phyloP scores from a whole-genome alignment of 2,113 vertebrate species.

The Saguinus imperator region DNA sequence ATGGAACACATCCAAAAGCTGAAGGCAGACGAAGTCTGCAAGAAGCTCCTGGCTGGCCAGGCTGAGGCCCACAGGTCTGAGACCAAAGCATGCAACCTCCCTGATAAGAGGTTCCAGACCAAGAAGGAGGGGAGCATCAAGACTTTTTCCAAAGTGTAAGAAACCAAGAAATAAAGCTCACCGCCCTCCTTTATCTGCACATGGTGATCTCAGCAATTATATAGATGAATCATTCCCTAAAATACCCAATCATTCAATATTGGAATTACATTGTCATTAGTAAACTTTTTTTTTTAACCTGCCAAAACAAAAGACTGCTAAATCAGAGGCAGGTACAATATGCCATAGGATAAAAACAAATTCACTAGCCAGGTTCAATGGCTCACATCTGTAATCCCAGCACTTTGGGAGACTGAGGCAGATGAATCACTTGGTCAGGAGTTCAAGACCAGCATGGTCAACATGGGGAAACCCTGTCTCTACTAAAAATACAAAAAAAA shows the following conservation, averaged over 20 bases:
- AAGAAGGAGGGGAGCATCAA: background rate
- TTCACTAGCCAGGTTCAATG: background rate
- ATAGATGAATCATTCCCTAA: background rate
- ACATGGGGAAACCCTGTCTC: too few species aligned
- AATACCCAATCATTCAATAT: background rate
- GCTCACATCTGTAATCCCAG: too few species aligned
- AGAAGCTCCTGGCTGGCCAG: background rate
- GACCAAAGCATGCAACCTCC: background rate
- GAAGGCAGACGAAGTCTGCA: background rate
- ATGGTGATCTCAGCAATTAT: background rate
- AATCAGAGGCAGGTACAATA: background rate
- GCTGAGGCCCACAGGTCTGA: background rate
- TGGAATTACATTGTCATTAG: background rate
- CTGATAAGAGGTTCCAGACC: background rate
- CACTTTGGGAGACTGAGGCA: too few species aligned
- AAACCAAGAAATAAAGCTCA: background rate
- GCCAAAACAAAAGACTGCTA: constrained; percentile 2
- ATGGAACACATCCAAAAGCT: background rate
- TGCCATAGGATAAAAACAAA: background rate
- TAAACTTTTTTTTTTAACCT: background rate
- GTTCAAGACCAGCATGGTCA: too few species aligned
- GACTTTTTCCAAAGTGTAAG: background rate
- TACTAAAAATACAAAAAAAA: too few species aligned
- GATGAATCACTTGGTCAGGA: too few species aligned
- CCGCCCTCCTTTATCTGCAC: background rate